A percentile compares a stretch with the other conserved stretches of the same genome.
Conservation (phyloP, 2,113 vertebrate genomes). For the Phylloscopus trochiloides region DNA sequence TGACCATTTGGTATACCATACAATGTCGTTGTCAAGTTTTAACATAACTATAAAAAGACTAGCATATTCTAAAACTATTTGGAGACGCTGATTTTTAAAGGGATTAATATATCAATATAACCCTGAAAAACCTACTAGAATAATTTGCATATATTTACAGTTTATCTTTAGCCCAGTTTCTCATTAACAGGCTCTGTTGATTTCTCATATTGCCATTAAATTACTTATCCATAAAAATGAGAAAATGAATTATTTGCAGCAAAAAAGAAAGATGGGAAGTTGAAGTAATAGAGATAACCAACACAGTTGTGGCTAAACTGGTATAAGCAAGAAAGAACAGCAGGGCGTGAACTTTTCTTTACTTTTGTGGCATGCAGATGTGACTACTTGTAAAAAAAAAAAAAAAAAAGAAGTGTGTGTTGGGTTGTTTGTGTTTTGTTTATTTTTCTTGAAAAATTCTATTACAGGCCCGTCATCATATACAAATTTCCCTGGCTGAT, state of each 20-base stretch:
- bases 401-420: neutral
- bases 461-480: slow-evolving; percentile 1
- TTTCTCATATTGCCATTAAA: neutral
- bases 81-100: neutral
- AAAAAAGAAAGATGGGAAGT: neutral
- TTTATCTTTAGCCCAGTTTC: neutral
- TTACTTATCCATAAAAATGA: neutral
- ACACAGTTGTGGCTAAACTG: neutral
- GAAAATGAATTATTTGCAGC: neutral
- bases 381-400: neutral
- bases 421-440: neutral
- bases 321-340: neutral
- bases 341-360: neutral
- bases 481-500: slow-evolving; percentile 37
- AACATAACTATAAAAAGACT: neutral
- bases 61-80: neutral
- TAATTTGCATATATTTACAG: neutral
- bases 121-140: neutral
- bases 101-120: neutral
- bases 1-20: neutral
- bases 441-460: slow-evolving; percentile 13
- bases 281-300: neutral
- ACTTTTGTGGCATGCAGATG: neutral
- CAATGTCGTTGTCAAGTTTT: neutral
- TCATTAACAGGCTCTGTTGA: neutral